phyloP scores from a whole-genome alignment of 2,113 vertebrate genomes.

The Antigone vipio region DNA sequence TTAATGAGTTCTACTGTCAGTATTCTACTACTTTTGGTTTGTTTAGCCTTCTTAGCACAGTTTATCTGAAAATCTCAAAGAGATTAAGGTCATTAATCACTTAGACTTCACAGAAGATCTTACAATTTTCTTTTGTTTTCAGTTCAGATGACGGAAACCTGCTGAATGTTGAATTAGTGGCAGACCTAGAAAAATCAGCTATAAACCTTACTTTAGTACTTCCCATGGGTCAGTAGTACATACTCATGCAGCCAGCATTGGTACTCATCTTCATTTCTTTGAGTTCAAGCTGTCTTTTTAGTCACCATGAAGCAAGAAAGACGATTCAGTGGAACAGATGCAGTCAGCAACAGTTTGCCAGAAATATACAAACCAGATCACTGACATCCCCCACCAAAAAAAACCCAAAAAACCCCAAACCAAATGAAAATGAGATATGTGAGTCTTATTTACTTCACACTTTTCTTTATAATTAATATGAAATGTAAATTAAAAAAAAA shows the following conservation, averaged over 20 bases:
- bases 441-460: background rate
- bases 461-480: background rate
- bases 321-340: background rate
- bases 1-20: background rate
- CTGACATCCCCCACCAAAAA: background rate
- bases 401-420: background rate
- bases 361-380: background rate
- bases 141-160: background rate
- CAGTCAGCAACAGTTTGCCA: background rate
- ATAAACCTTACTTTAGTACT: background rate
- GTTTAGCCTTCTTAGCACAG: background rate
- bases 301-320: background rate
- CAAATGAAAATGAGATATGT: background rate
- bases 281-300: background rate
- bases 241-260: rapidly evolving
- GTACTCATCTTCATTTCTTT: background rate
- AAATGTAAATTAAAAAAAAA: background rate
- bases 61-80: background rate
- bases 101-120: background rate
- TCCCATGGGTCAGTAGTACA: background rate
- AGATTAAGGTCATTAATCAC: background rate
- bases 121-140: background rate
- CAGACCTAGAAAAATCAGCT: background rate
- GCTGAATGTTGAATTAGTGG: background rate
- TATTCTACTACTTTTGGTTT: background rate